Conservation (phyloP, 2,113 vertebrate genomes). For the rat (Rattus norvegicus) region GRCr8 NC_086020.1:151905501-151906000, state of each 20-base stretch:
- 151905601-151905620: too few species aligned
- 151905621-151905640: too few species aligned
- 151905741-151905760: background rate
- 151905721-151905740: background rate
- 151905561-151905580: background rate
- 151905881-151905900: constrained; percentile 95
- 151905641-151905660: too few species aligned
- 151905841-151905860: constrained; percentile 95
- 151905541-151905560: background rate
- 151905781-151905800: background rate
- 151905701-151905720: too few species aligned
- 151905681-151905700: too few species aligned
- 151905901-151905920: constrained; percentile 96
- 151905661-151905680: too few species aligned
- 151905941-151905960: too few species aligned
- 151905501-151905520: background rate
- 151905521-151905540: background rate
- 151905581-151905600: background rate
- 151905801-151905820: constrained; percentile 90
- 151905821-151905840: constrained; percentile 99
- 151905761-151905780: background rate
- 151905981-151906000: background rate
- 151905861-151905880: constrained; percentile 96
- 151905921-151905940: constrained; percentile 97
- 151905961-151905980: background rate